Percentiles rank a stretch among this genome's conserved stretches.
phyloP scores from a whole-genome alignment of 92 coral and sea anemone genomes.

The Diadumene lineata region DNA sequence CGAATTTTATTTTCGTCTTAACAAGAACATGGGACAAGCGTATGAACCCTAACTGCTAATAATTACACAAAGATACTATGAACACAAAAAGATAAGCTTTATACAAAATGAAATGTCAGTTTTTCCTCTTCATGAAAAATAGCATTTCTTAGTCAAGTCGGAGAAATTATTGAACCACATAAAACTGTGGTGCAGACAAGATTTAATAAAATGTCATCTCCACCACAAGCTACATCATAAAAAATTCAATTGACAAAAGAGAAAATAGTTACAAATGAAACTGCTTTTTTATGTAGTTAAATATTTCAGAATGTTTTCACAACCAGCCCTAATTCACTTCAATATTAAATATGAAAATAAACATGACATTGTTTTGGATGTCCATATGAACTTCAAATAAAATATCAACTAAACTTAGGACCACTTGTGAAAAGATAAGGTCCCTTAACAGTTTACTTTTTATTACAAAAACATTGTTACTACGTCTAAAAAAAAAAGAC shows the following conservation, averaged over 20 bases:
- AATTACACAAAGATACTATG: neutral
- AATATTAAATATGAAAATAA: too few relatives aligned
- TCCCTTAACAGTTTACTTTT: too few relatives aligned
- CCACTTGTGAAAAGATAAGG: too few relatives aligned
- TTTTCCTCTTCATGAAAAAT: slow-evolving; percentile 1
- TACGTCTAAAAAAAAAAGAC: too few relatives aligned
- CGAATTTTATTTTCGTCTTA: neutral
- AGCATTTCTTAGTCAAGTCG: neutral
- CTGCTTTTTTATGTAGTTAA: neutral
- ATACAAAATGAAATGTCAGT: neutral
- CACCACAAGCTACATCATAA: neutral
- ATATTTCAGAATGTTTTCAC: neutral
- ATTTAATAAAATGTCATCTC: too few relatives aligned
- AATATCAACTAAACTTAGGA: too few relatives aligned
- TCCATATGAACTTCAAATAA: too few relatives aligned
- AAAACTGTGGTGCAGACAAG: too few relatives aligned
- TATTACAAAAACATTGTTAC: too few relatives aligned
- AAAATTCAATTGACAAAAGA: neutral
- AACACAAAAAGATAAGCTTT: neutral
- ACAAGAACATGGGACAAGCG: neutral
- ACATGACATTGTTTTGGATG: too few relatives aligned
- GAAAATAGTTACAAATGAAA: neutral
- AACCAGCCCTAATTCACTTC: too few relatives aligned
- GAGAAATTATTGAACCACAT: neutral
- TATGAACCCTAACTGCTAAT: neutral